A percentile compares a stretch with the other conserved stretches of the same genome.
Conservation (phyloP, 2,888 invertebrate species). For the Dyspetes luteomarginatus region DNA sequence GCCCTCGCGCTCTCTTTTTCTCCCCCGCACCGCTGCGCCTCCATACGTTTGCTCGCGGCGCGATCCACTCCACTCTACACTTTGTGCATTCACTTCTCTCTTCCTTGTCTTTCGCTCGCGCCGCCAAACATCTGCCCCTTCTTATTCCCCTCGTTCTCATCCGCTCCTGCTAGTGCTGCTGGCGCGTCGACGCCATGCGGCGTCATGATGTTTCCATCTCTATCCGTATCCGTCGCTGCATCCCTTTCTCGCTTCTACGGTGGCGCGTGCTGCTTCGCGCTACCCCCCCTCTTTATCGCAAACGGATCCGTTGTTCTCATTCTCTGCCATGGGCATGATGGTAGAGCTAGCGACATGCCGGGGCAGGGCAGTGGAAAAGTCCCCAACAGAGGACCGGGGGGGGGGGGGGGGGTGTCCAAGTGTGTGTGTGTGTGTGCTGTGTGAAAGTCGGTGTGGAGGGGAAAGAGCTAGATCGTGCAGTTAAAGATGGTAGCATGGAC, state of each 20-base stretch:
- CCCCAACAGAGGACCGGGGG: too few species aligned
- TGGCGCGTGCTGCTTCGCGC: constrained; percentile 56
- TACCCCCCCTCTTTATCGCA: constrained; percentile 9
- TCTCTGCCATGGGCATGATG: too few species aligned
- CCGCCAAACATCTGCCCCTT: constrained; percentile 65
- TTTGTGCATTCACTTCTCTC: constrained; percentile 61
- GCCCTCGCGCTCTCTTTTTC: constrained; percentile 41
- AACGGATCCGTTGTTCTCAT: constrained; percentile 48
- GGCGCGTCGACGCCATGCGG: constrained; percentile 52
- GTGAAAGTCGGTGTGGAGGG: too few species aligned
- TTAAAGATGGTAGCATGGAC: too few species aligned
- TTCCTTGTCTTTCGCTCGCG: constrained; percentile 62
- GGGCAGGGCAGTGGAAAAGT: too few species aligned
- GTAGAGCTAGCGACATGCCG: too few species aligned
- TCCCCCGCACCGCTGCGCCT: constrained; percentile 51
- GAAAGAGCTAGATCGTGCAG: too few species aligned
- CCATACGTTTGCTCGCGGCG: constrained; percentile 48
- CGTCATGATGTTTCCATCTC: constrained; percentile 57
- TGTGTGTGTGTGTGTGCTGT: too few species aligned
- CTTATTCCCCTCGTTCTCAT: constrained; percentile 31
- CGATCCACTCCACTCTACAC: constrained; percentile 61
- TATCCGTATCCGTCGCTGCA: constrained; percentile 38
- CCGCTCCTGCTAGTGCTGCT: constrained; percentile 55
- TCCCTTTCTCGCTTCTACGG: constrained; percentile 60
- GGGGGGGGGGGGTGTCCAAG: too few species aligned